Conservation (phyloP, 2,113 vertebrate species). For the Glareola pratincola region DNA sequence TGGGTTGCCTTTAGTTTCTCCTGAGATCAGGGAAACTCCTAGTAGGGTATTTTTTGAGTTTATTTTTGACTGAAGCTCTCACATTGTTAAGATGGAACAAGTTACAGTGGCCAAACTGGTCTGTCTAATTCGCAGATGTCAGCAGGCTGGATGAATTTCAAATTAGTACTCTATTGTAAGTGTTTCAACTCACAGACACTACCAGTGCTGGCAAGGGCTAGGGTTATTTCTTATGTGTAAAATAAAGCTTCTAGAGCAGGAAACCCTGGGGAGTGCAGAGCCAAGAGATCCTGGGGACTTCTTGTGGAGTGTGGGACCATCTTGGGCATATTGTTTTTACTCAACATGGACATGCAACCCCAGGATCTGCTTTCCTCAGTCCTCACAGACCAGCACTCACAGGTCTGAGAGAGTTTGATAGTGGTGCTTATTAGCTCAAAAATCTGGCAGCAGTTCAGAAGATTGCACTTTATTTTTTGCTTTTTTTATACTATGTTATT, state of each 20-base stretch:
- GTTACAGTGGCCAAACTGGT: background rate
- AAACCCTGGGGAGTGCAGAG: background rate
- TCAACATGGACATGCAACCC: background rate
- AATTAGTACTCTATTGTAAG: background rate
- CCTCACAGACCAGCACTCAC: background rate
- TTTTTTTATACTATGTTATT: background rate
- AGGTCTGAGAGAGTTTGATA: background rate
- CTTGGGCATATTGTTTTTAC: background rate
- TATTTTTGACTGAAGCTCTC: background rate
- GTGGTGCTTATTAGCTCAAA: background rate
- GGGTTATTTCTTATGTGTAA: background rate
- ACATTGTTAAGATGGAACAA: background rate
- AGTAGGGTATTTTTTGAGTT: background rate
- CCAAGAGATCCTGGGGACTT: background rate
- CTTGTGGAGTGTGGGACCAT: background rate
- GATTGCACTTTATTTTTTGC: background rate
- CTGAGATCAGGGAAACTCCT: background rate
- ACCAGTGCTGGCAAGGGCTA: background rate
- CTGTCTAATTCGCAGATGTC: background rate
- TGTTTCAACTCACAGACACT: background rate
- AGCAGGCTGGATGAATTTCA: background rate
- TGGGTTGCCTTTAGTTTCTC: background rate
- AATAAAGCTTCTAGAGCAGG: background rate
- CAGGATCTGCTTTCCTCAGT: background rate
- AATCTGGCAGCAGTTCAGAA: background rate